phyloP scores from a whole-genome alignment of 2,113 vertebrate species.

The Pollachius pollachius region DNA sequence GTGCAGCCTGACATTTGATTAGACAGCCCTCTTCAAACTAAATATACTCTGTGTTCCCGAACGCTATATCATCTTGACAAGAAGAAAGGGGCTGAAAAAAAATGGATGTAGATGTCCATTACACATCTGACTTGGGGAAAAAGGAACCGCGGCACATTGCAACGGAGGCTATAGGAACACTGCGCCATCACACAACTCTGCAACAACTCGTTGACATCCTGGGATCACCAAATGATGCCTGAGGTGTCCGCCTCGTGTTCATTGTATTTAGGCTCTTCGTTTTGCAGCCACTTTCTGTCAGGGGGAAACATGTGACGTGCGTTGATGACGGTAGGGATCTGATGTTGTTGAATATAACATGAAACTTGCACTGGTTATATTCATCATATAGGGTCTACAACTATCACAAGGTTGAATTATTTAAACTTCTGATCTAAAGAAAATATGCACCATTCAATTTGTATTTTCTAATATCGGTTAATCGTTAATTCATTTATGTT shows the following conservation, averaged over 20 bases:
- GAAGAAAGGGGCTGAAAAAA: constrained; percentile 38
- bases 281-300: too few relatives aligned
- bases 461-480: constrained; percentile 56
- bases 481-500: constrained; percentile 27
- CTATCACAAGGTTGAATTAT: constrained; percentile 12
- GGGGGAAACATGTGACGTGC: too few relatives aligned
- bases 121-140: constrained; percentile 8
- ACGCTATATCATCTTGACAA: constrained; percentile 68
- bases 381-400: too few relatives aligned
- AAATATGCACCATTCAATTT: constrained; percentile 48
- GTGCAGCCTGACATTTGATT: constrained; percentile 68
- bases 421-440: constrained; percentile 36
- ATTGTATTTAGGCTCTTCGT: too few relatives aligned
- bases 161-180: too few relatives aligned
- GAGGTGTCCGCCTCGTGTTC: too few relatives aligned
- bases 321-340: too few relatives aligned
- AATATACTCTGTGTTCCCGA: constrained; percentile 67
- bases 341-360: too few relatives aligned
- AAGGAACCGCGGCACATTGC: constrained; percentile 1
- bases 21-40: constrained; percentile 70
- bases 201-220: background rate
- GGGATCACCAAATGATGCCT: background rate
- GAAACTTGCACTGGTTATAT: too few relatives aligned
- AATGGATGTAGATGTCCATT: constrained; percentile 24
- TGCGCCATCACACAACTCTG: too few relatives aligned